Evolutionary conservation across 2,888 invertebrate species (phyloP).

Genomic region (Hirtodrosophila confusa): DNA sequence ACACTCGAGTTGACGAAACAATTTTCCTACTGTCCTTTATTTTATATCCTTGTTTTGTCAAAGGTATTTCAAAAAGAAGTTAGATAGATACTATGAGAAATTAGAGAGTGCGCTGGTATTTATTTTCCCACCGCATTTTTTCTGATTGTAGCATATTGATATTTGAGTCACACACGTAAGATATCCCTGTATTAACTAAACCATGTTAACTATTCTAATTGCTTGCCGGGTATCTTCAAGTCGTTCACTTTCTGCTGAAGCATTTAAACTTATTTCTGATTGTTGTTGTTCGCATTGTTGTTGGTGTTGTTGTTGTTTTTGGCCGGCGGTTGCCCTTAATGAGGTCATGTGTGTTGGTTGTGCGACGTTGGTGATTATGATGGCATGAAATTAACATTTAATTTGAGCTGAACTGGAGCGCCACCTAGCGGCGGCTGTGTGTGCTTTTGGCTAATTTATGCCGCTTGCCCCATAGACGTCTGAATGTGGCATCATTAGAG

Average conservation of each 20-base stretch:
- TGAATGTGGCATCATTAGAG: conserved; percentile 79
- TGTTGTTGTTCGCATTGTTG: conserved; percentile 50
- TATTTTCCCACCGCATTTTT: too few species aligned
- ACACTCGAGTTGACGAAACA: too few species aligned
- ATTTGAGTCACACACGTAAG: too few species aligned
- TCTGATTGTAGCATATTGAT: too few species aligned
- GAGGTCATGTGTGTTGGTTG: conserved; percentile 65
- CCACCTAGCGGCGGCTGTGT: conserved; percentile 58
- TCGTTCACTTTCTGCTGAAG: conserved; percentile 4
- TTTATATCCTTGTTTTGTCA: too few species aligned
- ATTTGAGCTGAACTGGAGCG: conserved; percentile 70
- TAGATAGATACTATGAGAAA: too few species aligned
- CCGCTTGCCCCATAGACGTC: conserved; percentile 52
- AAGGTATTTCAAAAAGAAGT: too few species aligned
- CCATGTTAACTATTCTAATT: too few species aligned
- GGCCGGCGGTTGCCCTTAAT: conserved; percentile 72
- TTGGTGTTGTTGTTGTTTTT: conserved; percentile 43
- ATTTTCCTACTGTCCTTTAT: too few species aligned
- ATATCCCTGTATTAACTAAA: too few species aligned
- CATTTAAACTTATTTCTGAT: conserved; percentile 49
- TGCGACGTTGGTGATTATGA: conserved; percentile 75
- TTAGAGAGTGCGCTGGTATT: too few species aligned
- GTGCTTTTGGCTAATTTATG: conserved; percentile 71
- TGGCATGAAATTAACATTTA: conserved; percentile 80
- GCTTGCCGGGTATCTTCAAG: conserved; percentile 23